Base-by-base conservation (phyloP, 2,113 vertebrate species). In the Loxodonta africana region DNA sequence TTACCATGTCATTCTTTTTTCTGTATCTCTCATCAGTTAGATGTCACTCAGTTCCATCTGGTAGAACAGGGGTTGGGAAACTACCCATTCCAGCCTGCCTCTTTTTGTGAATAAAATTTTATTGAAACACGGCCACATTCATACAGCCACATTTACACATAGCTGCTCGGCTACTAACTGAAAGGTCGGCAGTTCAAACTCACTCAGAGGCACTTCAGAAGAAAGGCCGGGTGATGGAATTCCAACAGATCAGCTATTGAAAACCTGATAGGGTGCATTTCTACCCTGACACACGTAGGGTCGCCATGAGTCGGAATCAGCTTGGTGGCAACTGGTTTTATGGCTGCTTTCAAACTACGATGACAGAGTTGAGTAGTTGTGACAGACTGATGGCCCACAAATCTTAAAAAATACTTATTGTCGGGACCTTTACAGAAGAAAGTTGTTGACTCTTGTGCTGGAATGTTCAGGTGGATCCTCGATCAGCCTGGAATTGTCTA, bases 1-100 rank as follows among this genome's bases (percentile, higher is more conserved):
- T 94, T 60, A 73, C 46, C 51, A 82, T 88, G 80, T 81, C 81
- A 14, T 78, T 65, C 48, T 71, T n/a, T 74, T 30, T 78, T 89
- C 33, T 12, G 84, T 91, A 33, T 85, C 78, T 91, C 60, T 90
- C 33, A 44, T 51, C 48, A 17, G 10, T 76, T 67, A n/a, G 46
- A 44, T 65, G 53, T 44, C 57, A 44, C 77, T 67, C 51, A 63
- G 25, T 18, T 97, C 60, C 41, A 5, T 80, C 53, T 26, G 18
- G 37, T 67, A 46, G 67, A 23, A 57, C 23, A 20, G n/a, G 63
- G 5, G 7, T 60, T 33, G 12, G 51, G 53, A 84, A 33, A 51
- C 46, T 83, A 48, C 48, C 6, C 57, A 21, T 48, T 46, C 53
- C 87, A 48, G 9, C 20, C n/a, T 37, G 28, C 4, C 7, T 81